These are phyloP conservation scores for Neuroscelio doddi DNA, from an alignment of 2,888 invertebrate genomes.

Conservation along the genomic window DNA sequence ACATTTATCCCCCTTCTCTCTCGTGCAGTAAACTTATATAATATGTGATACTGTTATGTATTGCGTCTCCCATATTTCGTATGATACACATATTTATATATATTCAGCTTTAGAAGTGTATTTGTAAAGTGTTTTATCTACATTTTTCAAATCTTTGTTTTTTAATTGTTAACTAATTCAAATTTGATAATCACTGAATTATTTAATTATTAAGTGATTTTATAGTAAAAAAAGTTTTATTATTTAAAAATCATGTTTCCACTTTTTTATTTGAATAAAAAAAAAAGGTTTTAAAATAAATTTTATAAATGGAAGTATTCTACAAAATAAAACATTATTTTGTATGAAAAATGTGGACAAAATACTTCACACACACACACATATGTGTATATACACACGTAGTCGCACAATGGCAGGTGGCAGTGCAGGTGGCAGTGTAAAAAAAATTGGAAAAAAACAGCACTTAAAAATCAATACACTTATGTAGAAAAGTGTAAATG, in stretches of 20 bases:
- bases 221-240: too few species aligned
- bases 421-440: constrained; percentile 64
- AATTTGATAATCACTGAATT: too few species aligned
- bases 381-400: constrained; percentile 45
- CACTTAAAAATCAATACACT: constrained; percentile 45
- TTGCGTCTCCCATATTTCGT: constrained; percentile 36
- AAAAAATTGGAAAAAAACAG: constrained; percentile 26
- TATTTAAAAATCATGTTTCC: too few species aligned
- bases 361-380: constrained; percentile 15
- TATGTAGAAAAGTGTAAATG: constrained; percentile 11
- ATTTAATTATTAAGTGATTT: too few species aligned
- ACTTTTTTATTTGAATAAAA: too few species aligned
- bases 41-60: constrained; percentile 44
- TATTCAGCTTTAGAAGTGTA: constrained; percentile 16
- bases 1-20: constrained; percentile 56
- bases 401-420: constrained; percentile 69
- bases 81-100: constrained; percentile 28
- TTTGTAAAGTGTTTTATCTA: constrained; percentile 2
- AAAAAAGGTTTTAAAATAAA: not conserved
- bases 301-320: not conserved
- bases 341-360: constrained; percentile 1
- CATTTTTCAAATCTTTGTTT: too few species aligned
- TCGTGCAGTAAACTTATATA: constrained; percentile 48
- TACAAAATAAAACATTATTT: too few species aligned
- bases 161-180: too few species aligned